phyloP scores from a whole-genome alignment of 1,140 invertebrate species.

The Zaprionus kolodkinae region DNA sequence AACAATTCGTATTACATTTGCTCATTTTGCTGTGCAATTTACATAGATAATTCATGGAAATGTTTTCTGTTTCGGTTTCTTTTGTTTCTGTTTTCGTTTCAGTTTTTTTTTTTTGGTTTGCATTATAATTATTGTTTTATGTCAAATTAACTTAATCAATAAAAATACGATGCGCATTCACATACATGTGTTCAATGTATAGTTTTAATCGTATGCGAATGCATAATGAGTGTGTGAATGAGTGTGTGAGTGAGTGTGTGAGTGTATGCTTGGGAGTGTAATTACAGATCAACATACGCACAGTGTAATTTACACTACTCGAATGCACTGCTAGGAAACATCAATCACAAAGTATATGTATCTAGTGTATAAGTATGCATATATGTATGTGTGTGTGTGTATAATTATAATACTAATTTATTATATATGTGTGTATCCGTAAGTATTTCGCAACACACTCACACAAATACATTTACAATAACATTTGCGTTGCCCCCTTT shows the following conservation, averaged over 20 bases:
- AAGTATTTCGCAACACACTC: slow-evolving; percentile 31
- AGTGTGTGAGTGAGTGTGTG: slow-evolving; percentile 8
- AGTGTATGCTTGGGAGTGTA: slow-evolving; percentile 10
- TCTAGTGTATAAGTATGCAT: slow-evolving; percentile 28
- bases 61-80: slow-evolving; percentile 36
- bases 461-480: slow-evolving; percentile 10
- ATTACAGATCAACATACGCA: slow-evolving; percentile 20
- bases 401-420: slow-evolving; percentile 19
- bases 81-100: slow-evolving; percentile 20
- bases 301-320: slow-evolving; percentile 46
- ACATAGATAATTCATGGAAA: slow-evolving; percentile 32
- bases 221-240: slow-evolving; percentile 17
- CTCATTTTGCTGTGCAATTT: slow-evolving; percentile 36
- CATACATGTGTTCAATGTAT: slow-evolving; percentile 35
- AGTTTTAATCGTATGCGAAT: slow-evolving; percentile 17
- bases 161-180: slow-evolving; percentile 58
- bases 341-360: slow-evolving; percentile 64
- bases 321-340: slow-evolving; percentile 66
- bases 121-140: slow-evolving; percentile 79
- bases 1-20: slow-evolving; percentile 36
- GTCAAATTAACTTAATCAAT: slow-evolving; percentile 80
- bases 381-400: slow-evolving; percentile 38
- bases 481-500: slow-evolving; percentile 51
- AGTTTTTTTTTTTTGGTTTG: slow-evolving; percentile 34
- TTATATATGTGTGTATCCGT: slow-evolving; percentile 16